Percentiles rank a stretch among this genome's conserved stretches.
Conservation (phyloP, 2,113 vertebrate genomes). For the Leptosomus discolor region DNA sequence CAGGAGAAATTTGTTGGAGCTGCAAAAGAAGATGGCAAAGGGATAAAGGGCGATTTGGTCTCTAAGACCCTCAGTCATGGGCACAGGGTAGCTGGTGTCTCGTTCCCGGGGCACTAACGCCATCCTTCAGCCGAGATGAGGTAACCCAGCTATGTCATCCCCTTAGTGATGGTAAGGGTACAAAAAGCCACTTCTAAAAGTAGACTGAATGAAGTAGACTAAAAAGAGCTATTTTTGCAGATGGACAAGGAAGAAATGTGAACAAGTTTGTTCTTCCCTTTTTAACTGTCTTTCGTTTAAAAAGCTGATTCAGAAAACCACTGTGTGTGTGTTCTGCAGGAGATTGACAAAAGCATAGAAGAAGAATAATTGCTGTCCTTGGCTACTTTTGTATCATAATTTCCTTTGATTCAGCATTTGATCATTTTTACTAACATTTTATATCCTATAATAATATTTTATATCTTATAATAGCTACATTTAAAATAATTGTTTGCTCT, state of each 20-base stretch:
- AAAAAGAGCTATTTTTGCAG: not conserved
- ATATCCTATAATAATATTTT: not conserved
- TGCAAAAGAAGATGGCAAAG: not conserved
- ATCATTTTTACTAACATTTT: not conserved
- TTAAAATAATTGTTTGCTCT: not conserved
- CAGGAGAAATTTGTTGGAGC: not conserved
- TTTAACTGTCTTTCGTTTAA: not conserved
- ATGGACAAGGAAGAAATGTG: not conserved
- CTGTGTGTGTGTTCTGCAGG: not conserved
- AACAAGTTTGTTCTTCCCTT: not conserved
- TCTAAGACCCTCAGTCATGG: fast-evolving
- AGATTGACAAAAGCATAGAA: not conserved
- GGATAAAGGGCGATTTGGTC: not conserved
- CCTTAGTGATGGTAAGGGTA: not conserved
- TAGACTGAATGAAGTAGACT: not conserved
- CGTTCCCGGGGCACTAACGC: not conserved
- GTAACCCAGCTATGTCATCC: not conserved
- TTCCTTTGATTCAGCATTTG: not conserved
- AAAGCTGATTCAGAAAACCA: not conserved
- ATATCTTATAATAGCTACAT: not conserved
- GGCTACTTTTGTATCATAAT: not conserved
- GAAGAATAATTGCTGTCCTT: not conserved
- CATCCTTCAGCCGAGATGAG: not conserved
- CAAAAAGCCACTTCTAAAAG: not conserved
- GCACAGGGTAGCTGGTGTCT: fast-evolving